A percentile compares a stretch with the other conserved stretches of the same genome.
phyloP scores from a whole-genome alignment of 2,797 vertebrate species.

The Vultur gryphus region DNA sequence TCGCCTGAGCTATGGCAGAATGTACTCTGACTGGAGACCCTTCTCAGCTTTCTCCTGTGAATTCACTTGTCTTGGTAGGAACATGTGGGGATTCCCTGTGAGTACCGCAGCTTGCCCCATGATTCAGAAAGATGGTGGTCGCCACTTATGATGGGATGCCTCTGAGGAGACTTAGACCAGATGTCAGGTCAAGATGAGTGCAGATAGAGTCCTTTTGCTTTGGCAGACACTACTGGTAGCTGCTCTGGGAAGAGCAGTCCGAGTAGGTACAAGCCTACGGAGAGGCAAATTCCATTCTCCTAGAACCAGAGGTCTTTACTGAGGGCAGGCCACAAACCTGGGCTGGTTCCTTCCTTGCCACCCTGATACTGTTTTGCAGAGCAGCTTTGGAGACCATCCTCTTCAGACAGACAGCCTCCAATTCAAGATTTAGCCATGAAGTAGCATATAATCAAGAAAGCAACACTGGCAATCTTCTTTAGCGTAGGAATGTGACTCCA shows the following conservation, averaged over 20 bases:
- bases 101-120: neutral
- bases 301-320: neutral
- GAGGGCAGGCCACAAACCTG: neutral
- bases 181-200: neutral
- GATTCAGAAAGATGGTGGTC: neutral
- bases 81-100: fast-evolving
- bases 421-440: neutral
- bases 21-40: neutral
- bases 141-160: too few relatives aligned
- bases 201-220: neutral
- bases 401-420: neutral
- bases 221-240: neutral
- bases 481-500: neutral
- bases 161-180: neutral
- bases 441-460: constrained; percentile 22
- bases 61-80: neutral
- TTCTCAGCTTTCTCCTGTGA: neutral
- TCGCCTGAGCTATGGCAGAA: neutral
- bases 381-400: neutral
- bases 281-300: neutral
- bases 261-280: neutral
- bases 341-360: neutral
- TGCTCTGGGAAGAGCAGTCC: neutral
- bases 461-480: neutral
- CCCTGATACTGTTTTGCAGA: neutral